Percentiles rank a stretch among this genome's conserved stretches.
Conservation (phyloP, 2,888 invertebrate species). For the Trachelus troglodyta region DNA sequence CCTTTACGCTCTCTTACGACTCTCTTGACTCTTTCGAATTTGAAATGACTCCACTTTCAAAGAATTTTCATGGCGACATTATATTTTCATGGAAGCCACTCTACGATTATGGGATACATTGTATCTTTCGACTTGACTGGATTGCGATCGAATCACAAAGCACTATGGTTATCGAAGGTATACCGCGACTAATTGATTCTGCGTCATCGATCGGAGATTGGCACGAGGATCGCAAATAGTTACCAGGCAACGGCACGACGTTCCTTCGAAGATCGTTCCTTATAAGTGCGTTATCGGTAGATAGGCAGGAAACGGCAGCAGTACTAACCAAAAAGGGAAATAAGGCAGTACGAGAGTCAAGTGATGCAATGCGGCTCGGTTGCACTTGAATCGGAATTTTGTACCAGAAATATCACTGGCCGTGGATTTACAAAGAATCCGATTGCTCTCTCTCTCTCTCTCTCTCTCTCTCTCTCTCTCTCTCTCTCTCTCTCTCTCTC, state of each 20-base stretch:
- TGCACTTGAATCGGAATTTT: conserved; percentile 37
- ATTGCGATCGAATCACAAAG: not conserved
- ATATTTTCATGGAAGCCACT: not conserved
- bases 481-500: not conserved
- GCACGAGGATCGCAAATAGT: not conserved
- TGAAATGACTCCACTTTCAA: not conserved
- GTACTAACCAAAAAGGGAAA: conserved; percentile 32
- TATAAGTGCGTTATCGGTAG: conserved; percentile 55
- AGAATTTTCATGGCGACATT: not conserved
- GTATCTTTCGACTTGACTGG: not conserved
- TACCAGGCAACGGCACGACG: not conserved
- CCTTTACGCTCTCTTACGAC: conserved; percentile 49
- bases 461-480: not conserved
- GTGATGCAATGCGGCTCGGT: conserved; percentile 42
- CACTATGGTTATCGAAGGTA: not conserved
- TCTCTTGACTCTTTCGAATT: conserved; percentile 31
- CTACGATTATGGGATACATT: not conserved
- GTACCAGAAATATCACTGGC: not conserved
- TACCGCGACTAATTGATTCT: not conserved
- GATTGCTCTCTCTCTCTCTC: not conserved
- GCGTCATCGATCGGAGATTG: not conserved
- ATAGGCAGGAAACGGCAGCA: conserved; percentile 49
- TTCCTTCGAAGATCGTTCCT: conserved; percentile 33
- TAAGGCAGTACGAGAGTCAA: conserved; percentile 34
- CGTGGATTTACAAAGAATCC: conserved; percentile 5